Conservation (phyloP, 2,797 vertebrate species). For the Bryconaethiops microstoma region DNA sequence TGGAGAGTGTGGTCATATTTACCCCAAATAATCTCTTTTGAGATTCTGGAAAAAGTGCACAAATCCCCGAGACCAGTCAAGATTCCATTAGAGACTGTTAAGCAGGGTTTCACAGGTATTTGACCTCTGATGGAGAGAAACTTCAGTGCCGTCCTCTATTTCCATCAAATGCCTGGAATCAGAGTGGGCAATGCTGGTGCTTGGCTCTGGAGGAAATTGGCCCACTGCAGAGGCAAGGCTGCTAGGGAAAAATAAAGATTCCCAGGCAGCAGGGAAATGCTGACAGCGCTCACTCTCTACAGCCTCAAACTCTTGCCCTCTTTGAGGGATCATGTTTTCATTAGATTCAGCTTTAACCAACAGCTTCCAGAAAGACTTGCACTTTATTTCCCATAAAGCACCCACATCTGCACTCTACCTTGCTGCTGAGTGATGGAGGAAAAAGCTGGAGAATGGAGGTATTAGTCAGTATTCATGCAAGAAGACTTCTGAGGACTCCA, state of each 20-base stretch:
- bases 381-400: too few relatives aligned
- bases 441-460: too few relatives aligned
- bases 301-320: too few relatives aligned
- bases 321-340: conserved; percentile 33
- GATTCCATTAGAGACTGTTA: conserved; percentile 23
- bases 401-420: too few relatives aligned
- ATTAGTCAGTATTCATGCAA: too few relatives aligned
- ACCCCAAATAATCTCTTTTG: neutral
- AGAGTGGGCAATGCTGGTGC: neutral
- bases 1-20: neutral
- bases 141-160: neutral
- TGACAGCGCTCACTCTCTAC: too few relatives aligned
- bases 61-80: neutral
- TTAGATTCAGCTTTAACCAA: conserved; percentile 37
- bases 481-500: too few relatives aligned
- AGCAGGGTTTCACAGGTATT: conserved; percentile 25
- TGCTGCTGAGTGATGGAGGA: too few relatives aligned
- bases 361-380: too few relatives aligned
- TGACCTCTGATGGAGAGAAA: conserved; percentile 37
- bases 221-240: conserved; percentile 4
- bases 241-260: neutral
- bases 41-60: too few relatives aligned
- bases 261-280: neutral
- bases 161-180: neutral
- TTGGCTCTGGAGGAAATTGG: neutral